phyloP scores from a whole-genome alignment of 2,797 vertebrate species.

The Mus caroli region DNA sequence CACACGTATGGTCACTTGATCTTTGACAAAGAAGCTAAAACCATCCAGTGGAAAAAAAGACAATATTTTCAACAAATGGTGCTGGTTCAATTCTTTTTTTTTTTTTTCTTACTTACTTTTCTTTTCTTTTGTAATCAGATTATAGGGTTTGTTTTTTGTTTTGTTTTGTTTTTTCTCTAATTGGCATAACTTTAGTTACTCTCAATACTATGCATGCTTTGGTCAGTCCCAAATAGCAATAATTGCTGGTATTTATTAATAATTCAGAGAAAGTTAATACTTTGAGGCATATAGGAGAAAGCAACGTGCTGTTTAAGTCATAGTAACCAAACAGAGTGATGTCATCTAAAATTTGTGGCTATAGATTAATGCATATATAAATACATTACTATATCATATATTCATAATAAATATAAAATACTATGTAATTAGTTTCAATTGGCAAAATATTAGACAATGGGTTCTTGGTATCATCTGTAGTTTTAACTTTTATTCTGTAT shows the following conservation, averaged over 20 bases:
- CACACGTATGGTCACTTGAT: no score
- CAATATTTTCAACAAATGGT: no score
- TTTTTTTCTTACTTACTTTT: no score
- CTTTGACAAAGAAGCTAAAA: no score
- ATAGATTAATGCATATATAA: background rate
- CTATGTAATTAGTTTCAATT: constrained; percentile 21
- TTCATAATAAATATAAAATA: background rate
- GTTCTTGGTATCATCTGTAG: background rate
- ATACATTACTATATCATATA: background rate
- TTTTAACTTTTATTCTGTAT: background rate
- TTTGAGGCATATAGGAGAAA: background rate
- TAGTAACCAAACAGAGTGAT: background rate
- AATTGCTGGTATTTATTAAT: background rate
- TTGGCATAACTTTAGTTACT: background rate
- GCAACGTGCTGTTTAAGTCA: background rate
- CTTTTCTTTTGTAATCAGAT: background rate
- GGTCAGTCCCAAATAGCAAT: background rate
- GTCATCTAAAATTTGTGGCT: constrained; percentile 33
- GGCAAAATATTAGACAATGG: constrained; percentile 1
- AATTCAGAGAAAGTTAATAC: background rate
- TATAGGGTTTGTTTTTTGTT: background rate
- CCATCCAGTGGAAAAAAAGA: no score
- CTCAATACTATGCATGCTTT: background rate
- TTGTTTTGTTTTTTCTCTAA: background rate
- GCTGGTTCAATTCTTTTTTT: no score